Evolutionary conservation across 64 coral and sea anemone genomes (phyloP).

Genomic region (Porites australiensis): DNA sequence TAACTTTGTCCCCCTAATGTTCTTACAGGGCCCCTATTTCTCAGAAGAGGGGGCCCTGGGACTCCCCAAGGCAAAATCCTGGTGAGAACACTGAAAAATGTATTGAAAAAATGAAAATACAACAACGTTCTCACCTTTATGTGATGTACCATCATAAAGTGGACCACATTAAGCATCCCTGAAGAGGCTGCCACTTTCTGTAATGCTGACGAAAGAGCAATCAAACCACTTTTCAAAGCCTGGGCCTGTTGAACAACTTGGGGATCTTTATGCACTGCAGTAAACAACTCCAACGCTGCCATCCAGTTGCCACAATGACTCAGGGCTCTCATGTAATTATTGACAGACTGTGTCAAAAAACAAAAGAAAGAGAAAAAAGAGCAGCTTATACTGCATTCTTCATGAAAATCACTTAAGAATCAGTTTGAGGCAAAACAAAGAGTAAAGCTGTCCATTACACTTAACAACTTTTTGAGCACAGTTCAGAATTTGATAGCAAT

Average conservation of each 20-base stretch:
- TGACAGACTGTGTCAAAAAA: neutral
- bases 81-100: no score
- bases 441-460: no score
- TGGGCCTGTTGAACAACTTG: conserved; percentile 25
- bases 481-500: no score
- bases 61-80: no score
- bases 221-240: conserved; percentile 10
- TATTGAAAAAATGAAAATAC: no score
- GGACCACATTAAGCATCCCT: conserved; percentile 41
- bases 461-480: no score
- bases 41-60: no score
- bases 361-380: neutral
- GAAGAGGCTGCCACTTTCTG: neutral
- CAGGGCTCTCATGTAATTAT: neutral
- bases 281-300: conserved; percentile 34
- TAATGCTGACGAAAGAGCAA: conserved; percentile 47
- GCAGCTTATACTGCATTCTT: no score
- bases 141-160: conserved; percentile 71
- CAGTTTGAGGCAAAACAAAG: no score
- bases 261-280: neutral
- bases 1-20: no score
- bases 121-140: conserved; percentile 55
- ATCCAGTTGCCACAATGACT: neutral
- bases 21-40: no score
- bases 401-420: no score